These are phyloP conservation scores for Pseudopipra pipra DNA, from an alignment of 2,113 vertebrate species.

Conservation along the genomic window DNA sequence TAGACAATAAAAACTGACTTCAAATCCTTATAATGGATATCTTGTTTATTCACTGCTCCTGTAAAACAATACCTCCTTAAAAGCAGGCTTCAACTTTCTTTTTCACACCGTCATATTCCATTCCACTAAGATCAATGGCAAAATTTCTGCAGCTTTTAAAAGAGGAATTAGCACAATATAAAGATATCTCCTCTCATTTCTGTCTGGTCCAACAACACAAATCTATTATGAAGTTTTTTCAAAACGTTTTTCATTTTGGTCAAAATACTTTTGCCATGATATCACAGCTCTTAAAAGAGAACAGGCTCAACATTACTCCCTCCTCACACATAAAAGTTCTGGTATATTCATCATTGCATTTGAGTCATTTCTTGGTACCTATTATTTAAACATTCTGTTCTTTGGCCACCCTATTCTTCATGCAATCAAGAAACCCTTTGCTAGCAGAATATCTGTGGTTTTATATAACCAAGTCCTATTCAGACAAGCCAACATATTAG, in stretches of 20 bases:
- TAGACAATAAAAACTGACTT: not conserved
- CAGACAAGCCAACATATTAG: slow-evolving; percentile 23
- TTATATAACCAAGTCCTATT: slow-evolving; percentile 37
- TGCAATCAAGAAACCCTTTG: slow-evolving; percentile 11
- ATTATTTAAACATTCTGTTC: slow-evolving; percentile 9
- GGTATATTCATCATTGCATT: not conserved
- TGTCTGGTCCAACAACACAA: not conserved
- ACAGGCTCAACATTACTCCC: not conserved
- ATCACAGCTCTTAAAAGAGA: slow-evolving; percentile 2
- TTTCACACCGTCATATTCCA: not conserved
- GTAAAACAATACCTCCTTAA: not conserved
- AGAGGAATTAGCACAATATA: slow-evolving; percentile 4
- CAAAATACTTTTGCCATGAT: slow-evolving; percentile 17
- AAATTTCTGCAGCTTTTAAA: slow-evolving; percentile 6
- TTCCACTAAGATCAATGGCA: not conserved
- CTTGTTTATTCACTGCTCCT: not conserved
- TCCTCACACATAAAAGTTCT: not conserved
- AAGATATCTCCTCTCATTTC: not conserved
- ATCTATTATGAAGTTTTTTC: not conserved
- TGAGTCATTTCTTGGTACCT: not conserved
- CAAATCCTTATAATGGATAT: not conserved
- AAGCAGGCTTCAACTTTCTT: not conserved
- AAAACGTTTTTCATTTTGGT: not conserved
- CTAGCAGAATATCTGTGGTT: slow-evolving; percentile 22
- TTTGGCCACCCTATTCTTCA: slow-evolving; percentile 28